A percentile compares a stretch with the other conserved stretches of the same genome.
Evolutionary conservation across 1,140 invertebrate species (phyloP).

Genomic region (Microplitis demolitor): DNA sequence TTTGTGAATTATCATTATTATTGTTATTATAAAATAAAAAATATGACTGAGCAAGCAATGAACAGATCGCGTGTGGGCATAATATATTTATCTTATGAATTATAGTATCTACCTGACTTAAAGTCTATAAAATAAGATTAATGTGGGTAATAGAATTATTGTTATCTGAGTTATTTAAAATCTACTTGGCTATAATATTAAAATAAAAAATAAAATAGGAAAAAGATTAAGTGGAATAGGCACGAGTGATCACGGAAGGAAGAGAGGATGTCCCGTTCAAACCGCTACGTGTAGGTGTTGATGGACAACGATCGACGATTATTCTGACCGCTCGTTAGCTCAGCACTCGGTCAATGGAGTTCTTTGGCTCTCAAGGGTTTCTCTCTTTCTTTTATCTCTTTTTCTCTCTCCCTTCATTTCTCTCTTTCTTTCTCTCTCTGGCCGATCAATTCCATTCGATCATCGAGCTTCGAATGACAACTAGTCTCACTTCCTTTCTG

Average conservation of each 20-base stretch:
- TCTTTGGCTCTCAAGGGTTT: slow-evolving; percentile 24
- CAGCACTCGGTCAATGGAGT: slow-evolving; percentile 31
- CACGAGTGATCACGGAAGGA: slow-evolving; percentile 45
- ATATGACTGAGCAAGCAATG: no score
- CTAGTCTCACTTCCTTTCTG: slow-evolving; percentile 31
- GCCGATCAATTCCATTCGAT: not conserved
- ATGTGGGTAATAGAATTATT: no score
- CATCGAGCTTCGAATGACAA: slow-evolving; percentile 28
- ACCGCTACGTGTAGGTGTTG: slow-evolving; percentile 29
- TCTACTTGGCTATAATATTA: no score
- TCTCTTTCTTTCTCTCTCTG: not conserved
- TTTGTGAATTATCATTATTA: no score
- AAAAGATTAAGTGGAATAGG: not conserved
- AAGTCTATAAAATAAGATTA: no score
- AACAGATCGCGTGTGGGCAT: no score
- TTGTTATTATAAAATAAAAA: no score
- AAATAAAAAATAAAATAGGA: no score
- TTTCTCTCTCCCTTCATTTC: slow-evolving; percentile 7
- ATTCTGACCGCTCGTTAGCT: slow-evolving; percentile 24
- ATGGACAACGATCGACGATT: slow-evolving; percentile 9
- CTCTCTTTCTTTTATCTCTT: not conserved
- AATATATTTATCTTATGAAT: no score
- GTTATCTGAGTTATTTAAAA: no score
- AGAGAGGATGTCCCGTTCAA: slow-evolving; percentile 46
- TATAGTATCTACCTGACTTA: no score